A percentile compares a stretch with the other conserved stretches of the same genome.
These are phyloP conservation scores for Micronycteris hirsuta DNA, from an alignment of 2,113 vertebrate genomes.

Conservation along the genomic window DNA sequence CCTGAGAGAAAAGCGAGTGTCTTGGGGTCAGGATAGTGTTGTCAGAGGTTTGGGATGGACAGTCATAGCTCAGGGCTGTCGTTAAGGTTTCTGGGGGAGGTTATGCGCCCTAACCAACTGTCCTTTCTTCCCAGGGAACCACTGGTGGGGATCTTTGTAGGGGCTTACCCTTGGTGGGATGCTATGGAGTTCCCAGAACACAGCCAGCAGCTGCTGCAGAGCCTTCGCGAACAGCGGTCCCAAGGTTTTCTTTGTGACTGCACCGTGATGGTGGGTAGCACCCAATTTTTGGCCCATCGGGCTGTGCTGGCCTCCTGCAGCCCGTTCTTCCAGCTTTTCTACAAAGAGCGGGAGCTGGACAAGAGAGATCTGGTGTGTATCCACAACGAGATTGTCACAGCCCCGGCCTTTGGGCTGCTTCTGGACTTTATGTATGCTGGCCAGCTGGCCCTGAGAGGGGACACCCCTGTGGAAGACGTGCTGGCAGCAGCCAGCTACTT, in stretches of 20 bases:
- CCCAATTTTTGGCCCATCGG: constrained; percentile 90
- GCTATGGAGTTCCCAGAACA: constrained; percentile 95
- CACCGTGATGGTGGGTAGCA: constrained; percentile 88
- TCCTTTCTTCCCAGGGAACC: constrained; percentile 31
- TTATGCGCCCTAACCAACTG: constrained; percentile 26
- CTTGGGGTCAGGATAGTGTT: background rate
- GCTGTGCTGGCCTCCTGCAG: constrained; percentile 94
- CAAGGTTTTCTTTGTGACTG: constrained; percentile 97
- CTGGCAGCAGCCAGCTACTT: constrained; percentile 94
- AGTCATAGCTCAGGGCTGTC: background rate
- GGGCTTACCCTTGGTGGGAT: constrained; percentile 35
- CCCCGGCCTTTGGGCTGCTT: constrained; percentile 90
- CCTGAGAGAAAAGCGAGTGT: background rate
- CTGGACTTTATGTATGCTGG: constrained; percentile 96
- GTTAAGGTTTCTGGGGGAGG: background rate
- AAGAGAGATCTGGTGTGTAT: constrained; percentile 85
- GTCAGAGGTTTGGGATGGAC: background rate
- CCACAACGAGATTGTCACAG: constrained; percentile 93
- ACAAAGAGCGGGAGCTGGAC: constrained; percentile 86
- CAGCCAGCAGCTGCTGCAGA: constrained; percentile 90
- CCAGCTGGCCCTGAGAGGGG: constrained; percentile 84
- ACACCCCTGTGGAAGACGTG: constrained; percentile 92
- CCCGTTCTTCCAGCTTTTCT: constrained; percentile 96
- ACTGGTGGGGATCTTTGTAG: constrained; percentile 36
- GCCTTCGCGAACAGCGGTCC: constrained; percentile 89